Percentiles rank a stretch among this genome's conserved stretches.
These are phyloP conservation scores for Scaptomyza graminum DNA, from an alignment of 1,140 invertebrate species.

Conservation along the genomic window DNA sequence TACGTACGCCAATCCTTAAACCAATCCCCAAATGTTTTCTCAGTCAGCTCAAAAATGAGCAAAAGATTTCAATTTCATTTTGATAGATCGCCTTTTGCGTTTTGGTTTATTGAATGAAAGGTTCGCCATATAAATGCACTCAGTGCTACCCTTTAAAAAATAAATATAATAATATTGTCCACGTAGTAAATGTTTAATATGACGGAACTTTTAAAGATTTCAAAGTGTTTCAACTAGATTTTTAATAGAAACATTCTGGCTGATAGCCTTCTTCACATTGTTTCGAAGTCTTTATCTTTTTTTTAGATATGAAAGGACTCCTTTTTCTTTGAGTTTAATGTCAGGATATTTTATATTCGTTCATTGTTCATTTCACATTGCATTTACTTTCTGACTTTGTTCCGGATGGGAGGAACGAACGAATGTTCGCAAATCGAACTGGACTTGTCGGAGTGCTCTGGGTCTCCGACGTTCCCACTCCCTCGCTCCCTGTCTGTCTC, in stretches of 20 bases:
- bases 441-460: background rate
- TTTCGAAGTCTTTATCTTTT: too few relatives aligned
- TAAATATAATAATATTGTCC: background rate
- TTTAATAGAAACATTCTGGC: too few relatives aligned
- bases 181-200: too few relatives aligned
- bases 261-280: too few relatives aligned
- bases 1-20: slow-evolving; percentile 12
- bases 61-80: slow-evolving; percentile 83
- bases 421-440: background rate
- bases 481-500: background rate
- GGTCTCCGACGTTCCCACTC: background rate
- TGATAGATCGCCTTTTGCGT: slow-evolving; percentile 69
- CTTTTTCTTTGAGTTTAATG: background rate
- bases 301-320: background rate
- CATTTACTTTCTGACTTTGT: slow-evolving; percentile 34
- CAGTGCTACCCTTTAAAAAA: slow-evolving; percentile 14
- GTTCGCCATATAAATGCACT: background rate
- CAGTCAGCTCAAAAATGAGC: slow-evolving; percentile 74
- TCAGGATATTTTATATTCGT: slow-evolving; percentile 35
- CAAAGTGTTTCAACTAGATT: too few relatives aligned
- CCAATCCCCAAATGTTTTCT: slow-evolving; percentile 48
- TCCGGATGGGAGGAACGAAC: background rate
- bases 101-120: slow-evolving; percentile 3
- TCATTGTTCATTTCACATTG: slow-evolving; percentile 10
- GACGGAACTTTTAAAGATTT: too few relatives aligned